These are phyloP conservation scores for Carcinoscorpius rotundicauda DNA, from an alignment of 1,140 invertebrate species.

Conservation along the genomic window DNA sequence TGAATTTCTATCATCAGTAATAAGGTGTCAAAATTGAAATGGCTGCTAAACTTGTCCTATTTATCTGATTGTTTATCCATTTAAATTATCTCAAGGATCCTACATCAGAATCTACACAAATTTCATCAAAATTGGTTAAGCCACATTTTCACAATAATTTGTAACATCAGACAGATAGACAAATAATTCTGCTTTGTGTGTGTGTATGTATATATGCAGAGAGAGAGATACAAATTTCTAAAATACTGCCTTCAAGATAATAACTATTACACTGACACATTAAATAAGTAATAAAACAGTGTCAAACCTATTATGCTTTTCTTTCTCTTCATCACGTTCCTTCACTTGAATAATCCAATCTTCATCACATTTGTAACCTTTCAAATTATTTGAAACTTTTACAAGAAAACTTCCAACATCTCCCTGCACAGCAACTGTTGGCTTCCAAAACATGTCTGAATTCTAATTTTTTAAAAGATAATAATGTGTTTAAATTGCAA, in stretches of 20 bases:
- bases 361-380: constrained; percentile 34
- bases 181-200: no score
- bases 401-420: constrained; percentile 46
- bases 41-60: no score
- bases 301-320: constrained; percentile 39
- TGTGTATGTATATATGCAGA: no score
- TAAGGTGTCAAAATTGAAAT: no score
- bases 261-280: neutral
- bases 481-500: no score
- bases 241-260: neutral
- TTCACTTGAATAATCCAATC: constrained; percentile 42
- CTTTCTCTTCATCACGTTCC: constrained; percentile 41
- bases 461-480: constrained; percentile 36
- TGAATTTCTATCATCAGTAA: no score
- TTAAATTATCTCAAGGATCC: no score
- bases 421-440: constrained; percentile 41
- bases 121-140: no score
- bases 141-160: no score
- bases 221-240: neutral
- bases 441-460: constrained; percentile 51
- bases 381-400: constrained; percentile 31
- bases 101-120: no score
- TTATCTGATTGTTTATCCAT: no score
- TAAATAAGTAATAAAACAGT: constrained; percentile 1
- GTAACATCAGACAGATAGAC: no score